These are phyloP conservation scores for Homarus americanus DNA, from an alignment of 1,140 invertebrate species.

Conservation along the genomic window DNA sequence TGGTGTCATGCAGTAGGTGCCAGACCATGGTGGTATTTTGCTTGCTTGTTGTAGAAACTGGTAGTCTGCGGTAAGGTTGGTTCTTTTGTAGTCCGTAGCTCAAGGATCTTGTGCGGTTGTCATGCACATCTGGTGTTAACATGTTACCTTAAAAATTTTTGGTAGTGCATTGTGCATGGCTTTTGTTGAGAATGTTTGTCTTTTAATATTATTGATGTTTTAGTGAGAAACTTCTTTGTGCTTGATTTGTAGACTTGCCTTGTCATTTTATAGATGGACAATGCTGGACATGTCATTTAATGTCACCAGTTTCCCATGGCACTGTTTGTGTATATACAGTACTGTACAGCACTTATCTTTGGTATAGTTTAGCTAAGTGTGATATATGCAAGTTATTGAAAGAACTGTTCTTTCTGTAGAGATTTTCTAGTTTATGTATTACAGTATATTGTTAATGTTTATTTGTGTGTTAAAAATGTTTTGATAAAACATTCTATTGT, in stretches of 20 bases:
- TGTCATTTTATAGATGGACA: background rate
- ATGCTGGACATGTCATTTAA: background rate
- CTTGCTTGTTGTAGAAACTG: slow-evolving; percentile 17
- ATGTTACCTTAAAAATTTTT: background rate
- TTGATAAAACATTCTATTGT: too few species aligned
- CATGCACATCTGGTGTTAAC: background rate
- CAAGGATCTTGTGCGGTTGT: background rate
- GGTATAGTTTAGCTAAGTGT: background rate
- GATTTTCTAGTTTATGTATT: too few species aligned
- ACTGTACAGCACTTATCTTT: too few species aligned
- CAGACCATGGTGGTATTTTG: slow-evolving; percentile 21
- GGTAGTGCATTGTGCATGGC: background rate
- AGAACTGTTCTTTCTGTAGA: too few species aligned
- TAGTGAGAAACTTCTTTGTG: background rate
- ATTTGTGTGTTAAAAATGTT: too few species aligned
- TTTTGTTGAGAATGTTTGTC: background rate
- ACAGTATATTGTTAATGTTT: too few species aligned
- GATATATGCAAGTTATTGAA: too few species aligned
- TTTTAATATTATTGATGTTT: background rate
- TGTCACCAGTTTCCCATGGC: background rate
- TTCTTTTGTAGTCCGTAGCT: background rate
- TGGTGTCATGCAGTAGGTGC: slow-evolving; percentile 18
- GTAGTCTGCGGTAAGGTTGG: background rate
- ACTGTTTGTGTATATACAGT: too few species aligned
- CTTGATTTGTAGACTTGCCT: background rate